phyloP scores from a whole-genome alignment of 2,797 vertebrate species.

The Benthosema pterotum region DNA sequence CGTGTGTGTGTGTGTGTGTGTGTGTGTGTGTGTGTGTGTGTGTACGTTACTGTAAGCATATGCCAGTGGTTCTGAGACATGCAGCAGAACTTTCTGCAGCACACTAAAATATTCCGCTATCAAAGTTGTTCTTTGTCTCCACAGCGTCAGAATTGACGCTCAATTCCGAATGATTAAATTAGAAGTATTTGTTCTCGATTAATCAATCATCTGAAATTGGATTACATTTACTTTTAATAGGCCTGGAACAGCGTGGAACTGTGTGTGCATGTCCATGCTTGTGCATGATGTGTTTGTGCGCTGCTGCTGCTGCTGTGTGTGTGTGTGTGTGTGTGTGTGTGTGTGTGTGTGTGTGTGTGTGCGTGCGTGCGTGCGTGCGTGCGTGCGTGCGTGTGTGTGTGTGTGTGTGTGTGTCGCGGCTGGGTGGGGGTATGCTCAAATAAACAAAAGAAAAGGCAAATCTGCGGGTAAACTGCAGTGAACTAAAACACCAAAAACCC shows the following conservation, averaged over 20 bases:
- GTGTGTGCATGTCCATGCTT: constrained; percentile 10
- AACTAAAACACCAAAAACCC: constrained; percentile 41
- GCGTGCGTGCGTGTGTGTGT: constrained; percentile 15
- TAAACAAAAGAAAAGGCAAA: constrained; percentile 38
- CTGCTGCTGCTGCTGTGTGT: too few species aligned
- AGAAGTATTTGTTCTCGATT: too few species aligned
- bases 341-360: constrained; percentile 1
- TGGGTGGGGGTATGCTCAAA: constrained; percentile 34
- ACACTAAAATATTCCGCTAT: too few species aligned
- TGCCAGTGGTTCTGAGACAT: constrained; percentile 12
- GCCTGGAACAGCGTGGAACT: not conserved
- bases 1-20: not conserved
- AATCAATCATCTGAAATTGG: not conserved
- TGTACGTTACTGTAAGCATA: constrained; percentile 11
- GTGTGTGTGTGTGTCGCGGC: constrained; percentile 21
- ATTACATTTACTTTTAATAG: constrained; percentile 11
- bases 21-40: not conserved
- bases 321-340: constrained; percentile 8
- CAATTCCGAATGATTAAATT: too few species aligned
- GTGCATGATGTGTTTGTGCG: not conserved
- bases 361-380: not conserved
- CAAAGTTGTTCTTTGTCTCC: too few species aligned
- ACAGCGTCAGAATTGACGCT: too few species aligned
- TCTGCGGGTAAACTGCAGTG: constrained; percentile 49
- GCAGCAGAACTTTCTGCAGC: constrained; percentile 25